phyloP scores from a whole-genome alignment of 1,140 invertebrate genomes.

The Brachionus koreanus region DNA sequence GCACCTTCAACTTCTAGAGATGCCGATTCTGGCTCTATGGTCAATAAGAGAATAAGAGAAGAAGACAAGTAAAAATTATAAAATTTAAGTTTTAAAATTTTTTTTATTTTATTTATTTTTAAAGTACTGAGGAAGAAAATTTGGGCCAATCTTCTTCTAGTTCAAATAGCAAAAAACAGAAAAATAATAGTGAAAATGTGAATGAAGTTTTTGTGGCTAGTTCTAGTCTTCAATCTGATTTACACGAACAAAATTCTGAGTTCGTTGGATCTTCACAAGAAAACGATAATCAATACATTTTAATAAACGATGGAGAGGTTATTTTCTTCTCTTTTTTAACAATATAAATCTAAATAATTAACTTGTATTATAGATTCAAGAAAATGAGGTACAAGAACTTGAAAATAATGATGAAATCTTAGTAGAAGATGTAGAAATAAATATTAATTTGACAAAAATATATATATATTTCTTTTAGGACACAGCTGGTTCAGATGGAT shows the following conservation, averaged over 20 bases:
- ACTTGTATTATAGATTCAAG: no score
- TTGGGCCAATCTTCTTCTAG: not conserved
- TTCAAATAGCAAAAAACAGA: constrained; percentile 40
- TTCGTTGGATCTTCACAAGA: not conserved
- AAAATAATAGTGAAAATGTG: not conserved
- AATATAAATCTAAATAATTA: no score
- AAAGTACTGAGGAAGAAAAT: not conserved
- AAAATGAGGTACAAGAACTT: not conserved
- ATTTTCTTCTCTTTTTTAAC: no score
- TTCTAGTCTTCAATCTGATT: not conserved
- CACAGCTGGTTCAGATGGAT: constrained; percentile 12
- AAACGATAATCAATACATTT: not conserved
- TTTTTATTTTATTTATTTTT: not conserved
- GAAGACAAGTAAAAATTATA: not conserved
- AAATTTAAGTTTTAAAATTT: not conserved
- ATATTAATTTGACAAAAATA: not conserved
- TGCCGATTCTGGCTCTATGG: not conserved
- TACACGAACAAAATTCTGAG: not conserved
- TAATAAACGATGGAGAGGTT: not conserved
- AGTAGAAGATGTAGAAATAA: not conserved
- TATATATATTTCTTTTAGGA: not conserved
- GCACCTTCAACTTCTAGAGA: constrained; percentile 8
- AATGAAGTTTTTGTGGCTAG: not conserved
- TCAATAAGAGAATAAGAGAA: constrained; percentile 23
- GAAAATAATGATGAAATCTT: not conserved